These are phyloP conservation scores for Ceratina australensis DNA, from an alignment of 1,140 invertebrate species.

Conservation along the genomic window DNA sequence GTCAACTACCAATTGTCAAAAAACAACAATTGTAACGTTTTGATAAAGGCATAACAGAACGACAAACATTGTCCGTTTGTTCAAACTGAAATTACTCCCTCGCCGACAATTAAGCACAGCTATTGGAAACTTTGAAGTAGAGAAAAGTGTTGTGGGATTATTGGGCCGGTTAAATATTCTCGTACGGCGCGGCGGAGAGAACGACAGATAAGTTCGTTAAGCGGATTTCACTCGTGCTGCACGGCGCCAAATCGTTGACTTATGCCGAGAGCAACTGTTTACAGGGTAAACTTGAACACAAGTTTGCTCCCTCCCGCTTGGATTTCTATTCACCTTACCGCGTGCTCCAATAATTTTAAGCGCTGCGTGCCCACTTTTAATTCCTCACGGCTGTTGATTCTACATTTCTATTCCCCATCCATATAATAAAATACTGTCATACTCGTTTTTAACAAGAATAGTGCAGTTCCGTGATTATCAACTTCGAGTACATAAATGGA, in stretches of 20 bases:
- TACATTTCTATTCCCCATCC: no score
- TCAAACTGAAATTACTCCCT: no score
- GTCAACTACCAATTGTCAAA: no score
- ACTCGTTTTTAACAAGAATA: no score
- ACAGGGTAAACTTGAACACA: conserved; percentile 13
- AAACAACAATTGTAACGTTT: no score
- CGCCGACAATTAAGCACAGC: background rate
- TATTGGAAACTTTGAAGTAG: conserved; percentile 17
- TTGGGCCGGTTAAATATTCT: conserved; percentile 47
- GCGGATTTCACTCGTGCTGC: conserved; percentile 34
- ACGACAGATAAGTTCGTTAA: conserved; percentile 49
- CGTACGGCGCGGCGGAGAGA: background rate
- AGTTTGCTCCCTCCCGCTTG: conserved; percentile 17
- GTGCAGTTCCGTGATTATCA: no score
- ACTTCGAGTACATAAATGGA: no score
- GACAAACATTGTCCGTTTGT: no score
- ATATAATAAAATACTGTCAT: no score
- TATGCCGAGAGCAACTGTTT: conserved; percentile 32
- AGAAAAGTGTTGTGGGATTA: conserved; percentile 12
- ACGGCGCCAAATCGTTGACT: conserved; percentile 38
- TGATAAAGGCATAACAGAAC: no score
- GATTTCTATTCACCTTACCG: conserved; percentile 11
- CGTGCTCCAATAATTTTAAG: background rate
- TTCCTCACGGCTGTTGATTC: no score
- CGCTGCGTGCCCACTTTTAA: background rate